Percentiles rank a stretch among this genome's conserved stretches.
Evolutionary conservation across 2,888 invertebrate species (phyloP).

Genomic region (Euplagia quadripunctaria): DNA sequence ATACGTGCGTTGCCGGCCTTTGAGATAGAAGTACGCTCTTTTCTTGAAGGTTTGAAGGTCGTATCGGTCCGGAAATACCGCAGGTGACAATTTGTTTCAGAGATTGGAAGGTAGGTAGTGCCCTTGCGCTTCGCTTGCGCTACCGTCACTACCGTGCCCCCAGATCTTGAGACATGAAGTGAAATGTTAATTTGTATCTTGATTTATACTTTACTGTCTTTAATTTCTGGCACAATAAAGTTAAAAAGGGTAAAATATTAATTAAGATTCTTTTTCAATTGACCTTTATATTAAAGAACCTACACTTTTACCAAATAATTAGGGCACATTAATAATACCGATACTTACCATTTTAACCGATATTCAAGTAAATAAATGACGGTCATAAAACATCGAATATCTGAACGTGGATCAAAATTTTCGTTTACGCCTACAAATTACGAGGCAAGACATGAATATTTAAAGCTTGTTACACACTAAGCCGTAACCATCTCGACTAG

Average conservation of each 20-base stretch:
- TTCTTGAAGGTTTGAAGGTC: too few species aligned
- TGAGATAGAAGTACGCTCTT: too few species aligned
- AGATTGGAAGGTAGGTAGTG: too few species aligned
- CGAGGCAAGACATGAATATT: constrained; percentile 8
- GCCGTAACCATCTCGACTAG: constrained; percentile 10
- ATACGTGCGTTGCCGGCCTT: too few species aligned
- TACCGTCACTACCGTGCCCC: too few species aligned
- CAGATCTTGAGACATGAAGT: too few species aligned
- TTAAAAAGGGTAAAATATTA: constrained; percentile 3
- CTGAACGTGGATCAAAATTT: constrained; percentile 9
- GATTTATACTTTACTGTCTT: neutral
- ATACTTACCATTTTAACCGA: constrained; percentile 2
- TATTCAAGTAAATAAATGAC: constrained; percentile 8
- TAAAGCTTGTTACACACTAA: constrained; percentile 10
- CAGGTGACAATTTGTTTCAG: too few species aligned
- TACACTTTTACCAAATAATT: neutral
- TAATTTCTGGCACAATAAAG: neutral
- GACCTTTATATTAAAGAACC: neutral
- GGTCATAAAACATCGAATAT: constrained; percentile 16
- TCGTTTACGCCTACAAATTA: constrained; percentile 19
- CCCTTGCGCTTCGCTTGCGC: too few species aligned
- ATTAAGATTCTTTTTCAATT: neutral
- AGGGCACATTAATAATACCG: neutral
- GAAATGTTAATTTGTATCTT: neutral
- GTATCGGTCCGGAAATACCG: too few species aligned